Evolutionary conservation across 2,113 vertebrate genomes (phyloP).

Genomic region (Cyrtonyx montezumae): DNA sequence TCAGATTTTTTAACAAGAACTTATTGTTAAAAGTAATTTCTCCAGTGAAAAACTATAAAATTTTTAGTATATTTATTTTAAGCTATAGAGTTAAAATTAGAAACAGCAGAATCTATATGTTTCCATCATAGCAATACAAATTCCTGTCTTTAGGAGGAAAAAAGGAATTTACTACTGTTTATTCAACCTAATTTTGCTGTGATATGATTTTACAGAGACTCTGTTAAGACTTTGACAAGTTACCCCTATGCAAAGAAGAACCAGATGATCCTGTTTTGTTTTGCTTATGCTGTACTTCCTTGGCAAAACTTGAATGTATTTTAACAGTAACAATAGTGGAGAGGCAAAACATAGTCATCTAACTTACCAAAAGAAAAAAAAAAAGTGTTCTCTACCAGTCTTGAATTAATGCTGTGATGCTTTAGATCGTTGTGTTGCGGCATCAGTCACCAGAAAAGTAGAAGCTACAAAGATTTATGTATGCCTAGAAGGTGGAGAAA

Average conservation of each 20-base stretch:
- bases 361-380: neutral
- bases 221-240: neutral
- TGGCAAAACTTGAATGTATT: neutral
- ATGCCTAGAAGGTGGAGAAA: neutral
- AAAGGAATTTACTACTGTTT: neutral
- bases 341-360: neutral
- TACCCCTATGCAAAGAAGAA: conserved; percentile 23
- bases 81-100: neutral
- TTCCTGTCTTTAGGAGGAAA: neutral
- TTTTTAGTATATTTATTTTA: neutral
- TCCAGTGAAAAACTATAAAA: neutral
- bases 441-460: fast-evolving
- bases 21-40: neutral
- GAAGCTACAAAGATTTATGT: neutral
- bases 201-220: conserved; percentile 35
- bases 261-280: conserved; percentile 52
- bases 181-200: conserved; percentile 16
- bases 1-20: neutral
- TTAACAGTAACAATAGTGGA: neutral
- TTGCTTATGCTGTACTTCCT: conserved; percentile 25
- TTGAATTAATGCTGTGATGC: neutral
- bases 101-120: neutral
- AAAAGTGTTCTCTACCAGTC: neutral
- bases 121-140: neutral
- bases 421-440: neutral